Base-by-base conservation (phyloP, 2,113 vertebrate genomes). In the Oncorhynchus nerka region DNA sequence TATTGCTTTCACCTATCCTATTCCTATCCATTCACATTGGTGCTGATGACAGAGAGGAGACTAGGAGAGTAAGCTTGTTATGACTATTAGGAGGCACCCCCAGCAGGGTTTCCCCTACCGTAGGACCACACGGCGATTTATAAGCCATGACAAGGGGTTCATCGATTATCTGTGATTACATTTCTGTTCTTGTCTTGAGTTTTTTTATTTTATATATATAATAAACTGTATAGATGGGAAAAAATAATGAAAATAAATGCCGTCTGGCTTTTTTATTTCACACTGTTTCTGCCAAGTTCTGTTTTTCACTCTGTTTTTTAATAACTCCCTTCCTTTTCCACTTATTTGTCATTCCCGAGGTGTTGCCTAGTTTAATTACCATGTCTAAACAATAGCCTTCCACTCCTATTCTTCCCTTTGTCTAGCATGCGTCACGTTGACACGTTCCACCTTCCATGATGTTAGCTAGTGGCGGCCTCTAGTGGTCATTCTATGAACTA, bases 151-250 rank as follows among this genome's bases (percentile, higher is more conserved):
- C 32, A 68, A 68, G 32, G 83, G 84, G 81, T 75, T 84, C 71
- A 85, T 86, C 83, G 71, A 74, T 80, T 85, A 77, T 75, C 78
- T 85, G 76, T 89, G 80, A 79, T 84, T 88, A 77, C 79, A 3
- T 70, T 4, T 70, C 24, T 22, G 7, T 83, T 77, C 81, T 81
- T 45, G 85, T 86, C 85, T 84, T 80, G 75, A 80, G 8, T 45
- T 45, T 45, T 87, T 86, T 89, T 89, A 78, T 82, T 88, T 84
- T 80, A 82, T 84, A 81, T 76, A 83, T 75, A 75, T 73, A 81
- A 78, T 84, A 89, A 87, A 87, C 82, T 83, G 82, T 80, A 83
- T 82, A 80, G 83, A 87, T 81, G 62, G 69, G 73, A 55, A 68
- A 74, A 72, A 70, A 45, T 0, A 3, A 45, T 11, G 39, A 45